phyloP scores from a whole-genome alignment of 2,797 vertebrate species.

The Atherinosoma microstoma region DNA sequence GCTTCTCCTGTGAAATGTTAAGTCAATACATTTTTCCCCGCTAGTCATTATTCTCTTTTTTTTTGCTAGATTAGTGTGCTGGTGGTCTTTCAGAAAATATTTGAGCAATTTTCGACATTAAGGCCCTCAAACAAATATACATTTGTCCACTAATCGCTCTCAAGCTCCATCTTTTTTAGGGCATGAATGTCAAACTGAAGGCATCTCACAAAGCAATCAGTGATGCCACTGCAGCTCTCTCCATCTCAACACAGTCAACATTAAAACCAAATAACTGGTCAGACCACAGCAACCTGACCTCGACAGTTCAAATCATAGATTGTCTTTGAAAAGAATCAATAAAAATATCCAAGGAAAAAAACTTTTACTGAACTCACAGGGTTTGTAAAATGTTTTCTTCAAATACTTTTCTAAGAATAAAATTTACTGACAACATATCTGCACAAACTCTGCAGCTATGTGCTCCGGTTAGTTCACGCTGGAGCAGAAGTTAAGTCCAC shows the following conservation, averaged over 20 bases:
- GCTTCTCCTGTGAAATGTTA: neutral
- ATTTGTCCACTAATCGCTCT: neutral
- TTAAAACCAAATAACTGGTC: neutral
- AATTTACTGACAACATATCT: neutral
- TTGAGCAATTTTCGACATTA: neutral
- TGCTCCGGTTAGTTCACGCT: neutral
- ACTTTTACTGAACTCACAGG: neutral
- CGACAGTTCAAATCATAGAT: neutral
- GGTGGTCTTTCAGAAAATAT: constrained; percentile 2
- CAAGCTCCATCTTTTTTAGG: neutral
- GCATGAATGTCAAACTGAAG: neutral
- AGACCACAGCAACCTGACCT: neutral
- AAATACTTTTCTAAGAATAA: neutral
- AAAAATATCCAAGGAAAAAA: neutral
- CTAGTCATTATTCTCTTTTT: neutral
- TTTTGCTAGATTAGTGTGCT: neutral
- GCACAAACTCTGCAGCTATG: neutral
- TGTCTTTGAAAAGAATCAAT: neutral
- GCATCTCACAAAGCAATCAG: neutral
- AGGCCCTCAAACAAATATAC: neutral
- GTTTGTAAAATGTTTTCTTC: neutral
- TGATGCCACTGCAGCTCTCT: neutral
- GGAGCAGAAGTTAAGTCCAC: neutral
- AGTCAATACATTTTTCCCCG: neutral
- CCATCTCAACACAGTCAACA: neutral